Evolutionary conservation across 2,113 vertebrate species (phyloP).

Genomic region (Syngnathus scovelli): DNA sequence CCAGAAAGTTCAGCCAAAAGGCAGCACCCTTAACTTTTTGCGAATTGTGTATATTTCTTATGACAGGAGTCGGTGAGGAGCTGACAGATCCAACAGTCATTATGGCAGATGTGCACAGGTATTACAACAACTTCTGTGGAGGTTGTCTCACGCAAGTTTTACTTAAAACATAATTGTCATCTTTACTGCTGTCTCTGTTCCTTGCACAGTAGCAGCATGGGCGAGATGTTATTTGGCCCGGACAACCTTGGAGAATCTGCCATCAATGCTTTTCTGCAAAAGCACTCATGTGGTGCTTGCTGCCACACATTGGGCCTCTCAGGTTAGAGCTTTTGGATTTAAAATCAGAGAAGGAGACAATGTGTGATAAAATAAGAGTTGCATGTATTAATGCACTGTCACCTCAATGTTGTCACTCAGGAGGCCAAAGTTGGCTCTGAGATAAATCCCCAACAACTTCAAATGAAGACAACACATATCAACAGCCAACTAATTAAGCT

Average conservation of each 20-base stretch:
- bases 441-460: conserved; percentile 58
- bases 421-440: conserved; percentile 56
- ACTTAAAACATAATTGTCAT: not conserved
- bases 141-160: not conserved
- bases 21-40: not conserved
- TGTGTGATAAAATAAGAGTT: not conserved
- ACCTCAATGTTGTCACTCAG: conserved; percentile 58
- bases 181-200: conserved; percentile 9
- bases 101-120: conserved; percentile 87
- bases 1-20: not conserved
- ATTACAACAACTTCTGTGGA: conserved; percentile 10
- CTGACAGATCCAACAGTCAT: conserved; percentile 96
- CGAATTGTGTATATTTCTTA: conserved; percentile 1
- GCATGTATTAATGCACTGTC: conserved; percentile 36
- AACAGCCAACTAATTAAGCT: conserved; percentile 66
- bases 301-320: conserved; percentile 82
- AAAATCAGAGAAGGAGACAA: not conserved
- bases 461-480: conserved; percentile 55
- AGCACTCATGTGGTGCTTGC: conserved; percentile 85
- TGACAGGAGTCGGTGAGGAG: conserved; percentile 84
- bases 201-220: conserved; percentile 26
- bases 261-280: conserved; percentile 84
- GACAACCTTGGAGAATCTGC: conserved; percentile 86
- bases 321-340: conserved; percentile 66
- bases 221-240: conserved; percentile 86